Evolutionary conservation across 2,888 invertebrate species (phyloP), one percentile per base, ranked within the genome.

Genomic region (Junonia oenone): DNA sequence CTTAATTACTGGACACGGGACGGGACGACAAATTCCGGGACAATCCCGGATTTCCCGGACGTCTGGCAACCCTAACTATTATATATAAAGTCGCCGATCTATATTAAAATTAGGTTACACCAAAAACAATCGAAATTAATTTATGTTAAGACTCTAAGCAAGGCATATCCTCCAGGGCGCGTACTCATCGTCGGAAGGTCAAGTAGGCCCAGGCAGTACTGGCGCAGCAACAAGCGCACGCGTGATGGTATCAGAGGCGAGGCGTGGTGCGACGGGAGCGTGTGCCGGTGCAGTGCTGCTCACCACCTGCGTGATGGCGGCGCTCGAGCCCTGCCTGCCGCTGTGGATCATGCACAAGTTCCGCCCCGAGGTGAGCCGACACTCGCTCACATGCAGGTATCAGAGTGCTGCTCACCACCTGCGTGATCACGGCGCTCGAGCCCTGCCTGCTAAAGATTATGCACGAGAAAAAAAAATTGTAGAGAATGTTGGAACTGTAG

Each of bases 341-440:
- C 73, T 81, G 33, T 88, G 83, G 83, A 69, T 84, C 62, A 70
- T 71, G 63, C 69, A 70, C 45, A 75, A 73, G 58, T 84, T 84
- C 66, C 80, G 77, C 9, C 72, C 74, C 6, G 65, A 68, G 66
- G 72, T 68, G 31, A 33, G 29, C 29, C 11, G 6, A 3, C 26
- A 26, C 6, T 26, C 29, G 8, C 8, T 11, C 1, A 2, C 8
- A 8, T 29, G 8, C 8, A n/a, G 8, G 27, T 6, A 27, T 27
- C 4, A 29, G 6, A 55, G 81, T 87, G 65, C 71, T 84, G 63
- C 72, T 81, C 58, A 82, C 84, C 59, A 85, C 88, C n/a, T 61
- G 76, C 68, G 86, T 83, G 17, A 81, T 87, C 83, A 86, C 87
- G 2, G 79, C 88, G 58, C 75, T 87, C n/a, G 88, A 87, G 76